These are phyloP conservation scores for Parochlus steinenii DNA, from an alignment of 2,888 invertebrate genomes.

Conservation along the genomic window DNA sequence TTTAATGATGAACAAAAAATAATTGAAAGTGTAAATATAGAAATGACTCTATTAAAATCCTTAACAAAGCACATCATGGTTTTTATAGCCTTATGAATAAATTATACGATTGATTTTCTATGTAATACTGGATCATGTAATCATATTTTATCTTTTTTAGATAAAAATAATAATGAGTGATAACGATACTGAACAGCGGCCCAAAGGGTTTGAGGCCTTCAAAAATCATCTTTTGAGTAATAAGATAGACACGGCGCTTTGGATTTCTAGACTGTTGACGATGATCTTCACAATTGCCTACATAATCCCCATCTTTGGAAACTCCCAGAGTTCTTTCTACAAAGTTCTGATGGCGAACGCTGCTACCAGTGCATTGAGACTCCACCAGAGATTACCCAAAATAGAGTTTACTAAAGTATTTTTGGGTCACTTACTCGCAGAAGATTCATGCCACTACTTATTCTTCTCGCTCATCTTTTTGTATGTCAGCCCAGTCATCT, in stretches of 20 bases:
- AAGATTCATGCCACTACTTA: conserved; percentile 93
- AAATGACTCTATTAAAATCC: no score
- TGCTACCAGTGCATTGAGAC: conserved; percentile 82
- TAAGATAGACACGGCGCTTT: conserved; percentile 74
- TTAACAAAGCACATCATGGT: no score
- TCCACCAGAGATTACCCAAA: conserved; percentile 84
- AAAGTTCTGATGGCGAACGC: conserved; percentile 86
- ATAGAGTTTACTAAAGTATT: conserved; percentile 73
- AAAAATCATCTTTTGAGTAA: conserved; percentile 60
- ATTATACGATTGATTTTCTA: no score
- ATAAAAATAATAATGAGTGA: conserved; percentile 9
- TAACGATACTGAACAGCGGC: conserved; percentile 19
- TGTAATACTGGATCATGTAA: no score
- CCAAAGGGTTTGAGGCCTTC: conserved; percentile 44
- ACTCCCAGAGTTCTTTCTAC: conserved; percentile 67
- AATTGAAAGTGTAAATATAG: no score
- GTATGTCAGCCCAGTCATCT: conserved; percentile 71
- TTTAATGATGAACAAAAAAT: no score
- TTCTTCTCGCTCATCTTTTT: conserved; percentile 91
- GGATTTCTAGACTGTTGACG: conserved; percentile 72
- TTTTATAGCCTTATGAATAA: no score
- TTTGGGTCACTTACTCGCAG: conserved; percentile 58
- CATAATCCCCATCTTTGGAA: conserved; percentile 71
- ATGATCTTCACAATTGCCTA: conserved; percentile 72
- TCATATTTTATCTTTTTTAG: not conserved